Base-by-base conservation (phyloP, 35 echinoderm and acorn worm species). In the Ophiothrix spiculata region DNA sequence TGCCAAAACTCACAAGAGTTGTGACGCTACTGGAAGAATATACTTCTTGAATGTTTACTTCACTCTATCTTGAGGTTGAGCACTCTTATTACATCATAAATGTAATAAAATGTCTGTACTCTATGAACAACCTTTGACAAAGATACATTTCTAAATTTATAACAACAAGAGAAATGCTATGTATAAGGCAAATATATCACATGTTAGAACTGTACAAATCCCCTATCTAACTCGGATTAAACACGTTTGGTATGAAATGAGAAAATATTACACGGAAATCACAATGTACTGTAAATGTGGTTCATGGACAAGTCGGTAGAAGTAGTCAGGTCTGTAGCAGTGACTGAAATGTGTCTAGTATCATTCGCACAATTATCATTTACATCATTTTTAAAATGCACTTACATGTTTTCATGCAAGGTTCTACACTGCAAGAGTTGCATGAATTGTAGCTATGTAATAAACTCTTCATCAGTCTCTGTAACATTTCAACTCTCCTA, bases 201-300 rank as follows among this genome's bases (percentile, higher is more conserved):
- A 69, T 69, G 60, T 69, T 69, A 69, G 60, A 69, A 69, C 60
- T 69, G 60, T 69, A 69, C 60, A 69, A 69, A 25, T 25, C 29
- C 25, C 60, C 60, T 69, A 69, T n/a, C n/a, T n/a, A n/a, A n/a
- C n/a, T n/a, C n/a, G n/a, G 23, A 69, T 69, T 25, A 12, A 6
- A 69, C 16, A n/a, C 1, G 60, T 25, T 69, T 69, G 60, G 60
- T 15, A n/a, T 6, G 60, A 15, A n/a, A 2, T 2, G 25, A 25
- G 60, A 28, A 69, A 69, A 69, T 15, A 69, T 25, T 25, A 69
- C 17, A n/a, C 25, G 29, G 3, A 4, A 69, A 2, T 15, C 60
- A 10, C 25, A 69, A 25, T n/a, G n/a, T n/a, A n/a, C n/a, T n/a
- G n/a, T n/a, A 69, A 25, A 25, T 69, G 60, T 69, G 3, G 17